Evolutionary conservation across 2,888 invertebrate species (phyloP).

Genomic region (Stenodera caucasica): DNA sequence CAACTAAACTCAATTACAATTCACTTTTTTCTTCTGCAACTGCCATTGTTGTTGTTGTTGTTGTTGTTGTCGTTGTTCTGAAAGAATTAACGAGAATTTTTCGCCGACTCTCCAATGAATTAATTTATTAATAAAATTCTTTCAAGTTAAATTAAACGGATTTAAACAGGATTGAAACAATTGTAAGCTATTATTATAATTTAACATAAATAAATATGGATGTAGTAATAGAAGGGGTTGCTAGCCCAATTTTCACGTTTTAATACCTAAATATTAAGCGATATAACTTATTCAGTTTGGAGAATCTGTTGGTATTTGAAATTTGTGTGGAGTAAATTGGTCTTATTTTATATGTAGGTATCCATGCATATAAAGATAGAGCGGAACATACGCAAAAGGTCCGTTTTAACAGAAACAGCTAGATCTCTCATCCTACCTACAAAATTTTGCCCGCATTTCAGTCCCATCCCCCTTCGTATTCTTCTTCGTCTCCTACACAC

Average conservation of each 20-base stretch:
- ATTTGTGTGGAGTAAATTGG: conserved; percentile 25
- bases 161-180: conserved; percentile 10
- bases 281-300: conserved; percentile 21
- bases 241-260: conserved; percentile 1
- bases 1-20: conserved; percentile 3
- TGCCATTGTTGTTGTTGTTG: not conserved
- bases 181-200: conserved; percentile 13
- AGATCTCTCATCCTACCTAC: conserved; percentile 10
- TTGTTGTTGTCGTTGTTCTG: not conserved
- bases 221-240: not conserved
- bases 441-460: not conserved
- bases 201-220: conserved; percentile 30
- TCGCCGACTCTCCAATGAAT: not conserved
- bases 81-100: not conserved
- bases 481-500: conserved; percentile 10
- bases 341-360: conserved; percentile 12
- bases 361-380: not conserved
- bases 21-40: not conserved
- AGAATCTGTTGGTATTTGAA: conserved; percentile 21
- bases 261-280: conserved; percentile 17
- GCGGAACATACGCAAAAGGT: conserved; percentile 22
- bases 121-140: not conserved
- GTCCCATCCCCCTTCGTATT: conserved; percentile 4
- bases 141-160: conserved; percentile 18
- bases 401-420: conserved; percentile 26